These are phyloP conservation scores for Cepphus grylle DNA, from an alignment of 2,113 vertebrate genomes.

Conservation along the genomic window DNA sequence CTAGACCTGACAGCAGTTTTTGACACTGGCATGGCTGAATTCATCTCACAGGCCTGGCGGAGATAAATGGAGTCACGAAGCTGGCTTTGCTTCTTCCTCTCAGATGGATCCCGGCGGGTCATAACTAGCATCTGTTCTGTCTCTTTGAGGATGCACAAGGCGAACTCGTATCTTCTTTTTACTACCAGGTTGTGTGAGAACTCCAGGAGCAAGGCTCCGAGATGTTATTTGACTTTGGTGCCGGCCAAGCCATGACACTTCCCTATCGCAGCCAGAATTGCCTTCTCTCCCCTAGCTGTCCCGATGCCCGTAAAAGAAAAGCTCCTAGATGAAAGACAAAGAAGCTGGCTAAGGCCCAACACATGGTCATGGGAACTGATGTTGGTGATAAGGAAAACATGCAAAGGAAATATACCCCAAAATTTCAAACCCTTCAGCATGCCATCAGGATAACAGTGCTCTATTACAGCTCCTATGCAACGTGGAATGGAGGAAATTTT, in stretches of 20 bases:
- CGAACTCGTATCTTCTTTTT: not conserved
- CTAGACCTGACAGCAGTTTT: not conserved
- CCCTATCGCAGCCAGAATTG: not conserved
- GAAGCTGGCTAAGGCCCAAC: not conserved
- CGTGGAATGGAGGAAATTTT: not conserved
- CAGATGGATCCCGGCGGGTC: not conserved
- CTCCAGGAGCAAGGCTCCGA: not conserved
- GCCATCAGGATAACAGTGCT: not conserved
- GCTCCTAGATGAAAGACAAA: slow-evolving; percentile 1
- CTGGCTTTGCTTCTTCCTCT: slow-evolving; percentile 8
- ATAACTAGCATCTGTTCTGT: not conserved
- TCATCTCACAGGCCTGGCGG: not conserved
- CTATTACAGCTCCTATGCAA: not conserved
- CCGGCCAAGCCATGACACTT: not conserved
- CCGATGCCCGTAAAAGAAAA: not conserved
- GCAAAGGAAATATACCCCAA: not conserved
- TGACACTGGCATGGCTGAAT: not conserved
- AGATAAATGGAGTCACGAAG: not conserved
- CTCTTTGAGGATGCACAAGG: not conserved
- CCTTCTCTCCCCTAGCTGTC: not conserved
- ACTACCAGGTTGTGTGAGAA: not conserved
- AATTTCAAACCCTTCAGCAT: not conserved
- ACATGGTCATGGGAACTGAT: not conserved
- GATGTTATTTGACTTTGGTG: not conserved
- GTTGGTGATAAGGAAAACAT: not conserved